phyloP scores from a whole-genome alignment of 2,797 vertebrate species.

The Harpagifer antarcticus region DNA sequence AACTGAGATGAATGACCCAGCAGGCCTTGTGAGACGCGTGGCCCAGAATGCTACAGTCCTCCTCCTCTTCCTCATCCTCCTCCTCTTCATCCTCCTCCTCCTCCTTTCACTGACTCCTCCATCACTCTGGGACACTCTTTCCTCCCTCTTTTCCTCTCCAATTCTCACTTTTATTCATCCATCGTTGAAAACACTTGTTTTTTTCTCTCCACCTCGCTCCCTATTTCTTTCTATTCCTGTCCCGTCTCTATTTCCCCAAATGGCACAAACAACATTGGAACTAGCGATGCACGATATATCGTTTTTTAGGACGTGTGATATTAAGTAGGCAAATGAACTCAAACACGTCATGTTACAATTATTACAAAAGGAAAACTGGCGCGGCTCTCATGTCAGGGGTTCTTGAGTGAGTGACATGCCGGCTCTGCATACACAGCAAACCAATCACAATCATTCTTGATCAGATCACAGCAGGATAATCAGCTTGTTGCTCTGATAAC shows the following conservation, averaged over 20 bases:
- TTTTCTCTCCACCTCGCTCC: neutral
- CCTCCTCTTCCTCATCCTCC: conserved; percentile 14
- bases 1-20: conserved; percentile 80
- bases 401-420: too few relatives aligned
- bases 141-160: neutral
- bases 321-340: too few relatives aligned
- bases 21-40: conserved; percentile 53
- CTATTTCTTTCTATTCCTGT: neutral
- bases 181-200: neutral
- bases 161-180: neutral
- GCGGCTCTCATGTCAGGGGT: too few relatives aligned
- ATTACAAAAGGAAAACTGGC: too few relatives aligned
- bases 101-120: conserved; percentile 10
- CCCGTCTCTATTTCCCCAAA: neutral
- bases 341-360: too few relatives aligned
- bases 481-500: too few relatives aligned
- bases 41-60: conserved; percentile 65
- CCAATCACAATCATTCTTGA: too few relatives aligned
- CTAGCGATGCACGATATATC: too few relatives aligned
- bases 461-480: too few relatives aligned
- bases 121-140: conserved; percentile 9
- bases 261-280: neutral
- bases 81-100: conserved; percentile 32
- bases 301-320: too few relatives aligned
- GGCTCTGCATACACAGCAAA: too few relatives aligned